Evolutionary conservation across 2,797 vertebrate genomes (phyloP), one percentile per base, ranked within the genome.

Genomic region (Remorina albescens): DNA sequence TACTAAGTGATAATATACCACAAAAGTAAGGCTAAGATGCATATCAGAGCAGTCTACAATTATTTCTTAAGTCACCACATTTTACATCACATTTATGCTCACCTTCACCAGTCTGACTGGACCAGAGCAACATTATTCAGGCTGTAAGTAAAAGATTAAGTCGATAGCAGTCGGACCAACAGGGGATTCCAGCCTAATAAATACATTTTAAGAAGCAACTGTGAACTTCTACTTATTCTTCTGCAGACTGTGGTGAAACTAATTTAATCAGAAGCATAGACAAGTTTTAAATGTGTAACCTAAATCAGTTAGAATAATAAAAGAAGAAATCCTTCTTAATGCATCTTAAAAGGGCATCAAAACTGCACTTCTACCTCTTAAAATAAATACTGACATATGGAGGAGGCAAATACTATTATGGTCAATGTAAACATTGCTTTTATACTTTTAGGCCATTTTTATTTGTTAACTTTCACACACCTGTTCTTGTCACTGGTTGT

Each of bases 191-290:
- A 67, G 54, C 61, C 71, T 88, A 86, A 92, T 87, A 87, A 79
- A 85, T 81, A 72, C 75, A 69, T 72, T 87, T 90, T 89, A 82
- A 82, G 78, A 55, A 79, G 83, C 61, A 88, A 89, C 86, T 86
- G 63, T 81, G 73, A 79, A 78, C 80, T 44, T 51, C 63, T 85
- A 78, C 80, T 44, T 51, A 63, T 85, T 86, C 62, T 71, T 86
- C 88, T 85, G 88, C 85, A 87, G 67, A 30, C 88, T 71, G 76
- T 81, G 88, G 50, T 82, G 76, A 51, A 78, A 78, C 61, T 67
- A 69, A 67, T 63, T 28, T 54, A 66, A 85, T 78, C 42, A 76
- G 21, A 60, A 32, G 12, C 12, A 46, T 42, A 57, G 37, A 55
- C n/a, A 68, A 59, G 44, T 53, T 7, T 2, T n/a, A 67, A 65